Evolutionary conservation across 2,797 vertebrate genomes (phyloP).

Genomic region (Myotis pilosus): DNA sequence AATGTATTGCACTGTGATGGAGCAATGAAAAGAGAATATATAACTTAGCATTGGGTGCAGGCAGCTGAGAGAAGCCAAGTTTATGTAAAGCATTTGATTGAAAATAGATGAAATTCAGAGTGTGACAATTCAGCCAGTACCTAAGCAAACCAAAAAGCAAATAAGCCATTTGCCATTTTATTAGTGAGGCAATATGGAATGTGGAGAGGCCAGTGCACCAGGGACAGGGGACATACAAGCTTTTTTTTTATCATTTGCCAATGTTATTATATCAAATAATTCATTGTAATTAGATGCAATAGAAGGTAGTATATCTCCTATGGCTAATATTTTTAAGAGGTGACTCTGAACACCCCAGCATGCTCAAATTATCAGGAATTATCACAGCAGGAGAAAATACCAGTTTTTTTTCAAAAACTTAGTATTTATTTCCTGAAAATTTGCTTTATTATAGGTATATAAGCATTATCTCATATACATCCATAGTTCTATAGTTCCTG

Average conservation of each 20-base stretch:
- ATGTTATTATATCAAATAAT: constrained; percentile 59
- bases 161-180: constrained; percentile 74
- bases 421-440: constrained; percentile 34
- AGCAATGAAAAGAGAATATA: constrained; percentile 64
- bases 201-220: constrained; percentile 45
- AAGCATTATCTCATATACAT: not conserved
- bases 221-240: not conserved
- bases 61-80: constrained; percentile 58
- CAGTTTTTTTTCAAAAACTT: not conserved
- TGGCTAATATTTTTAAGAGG: constrained; percentile 40
- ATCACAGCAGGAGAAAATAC: not conserved
- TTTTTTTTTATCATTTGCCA: constrained; percentile 73
- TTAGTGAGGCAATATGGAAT: constrained; percentile 54
- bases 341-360: constrained; percentile 18
- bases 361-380: not conserved
- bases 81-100: constrained; percentile 68
- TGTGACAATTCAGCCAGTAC: not conserved
- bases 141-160: constrained; percentile 74
- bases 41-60: constrained; percentile 58
- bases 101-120: constrained; percentile 66
- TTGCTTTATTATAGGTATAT: not conserved
- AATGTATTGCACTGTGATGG: constrained; percentile 51
- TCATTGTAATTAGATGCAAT: constrained; percentile 57
- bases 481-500: not conserved
- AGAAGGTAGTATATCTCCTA: constrained; percentile 36